Conservation (phyloP, 2,888 invertebrate species). For the Blera fallax region DNA sequence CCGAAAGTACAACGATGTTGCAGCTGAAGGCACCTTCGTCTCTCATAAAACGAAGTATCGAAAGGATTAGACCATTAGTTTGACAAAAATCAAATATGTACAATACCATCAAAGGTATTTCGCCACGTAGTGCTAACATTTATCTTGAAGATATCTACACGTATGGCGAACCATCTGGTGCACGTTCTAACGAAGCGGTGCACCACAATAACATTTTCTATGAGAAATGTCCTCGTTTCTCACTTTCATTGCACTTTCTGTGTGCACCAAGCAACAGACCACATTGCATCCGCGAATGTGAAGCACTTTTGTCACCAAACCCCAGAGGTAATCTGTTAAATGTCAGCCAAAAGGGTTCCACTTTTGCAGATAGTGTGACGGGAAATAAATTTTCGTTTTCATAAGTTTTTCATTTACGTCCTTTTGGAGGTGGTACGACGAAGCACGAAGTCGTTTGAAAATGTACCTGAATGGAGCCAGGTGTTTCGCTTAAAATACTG, state of each 20-base stretch:
- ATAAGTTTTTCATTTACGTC: conserved; percentile 1
- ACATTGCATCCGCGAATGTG: conserved; percentile 3
- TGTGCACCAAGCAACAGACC: background rate
- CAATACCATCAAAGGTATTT: background rate
- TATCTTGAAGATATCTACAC: background rate
- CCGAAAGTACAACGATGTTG: too few relatives aligned
- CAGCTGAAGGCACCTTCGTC: too few relatives aligned
- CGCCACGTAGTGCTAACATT: background rate
- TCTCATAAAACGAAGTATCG: background rate
- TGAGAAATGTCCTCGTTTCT: conserved; percentile 39
- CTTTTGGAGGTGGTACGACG: too few relatives aligned
- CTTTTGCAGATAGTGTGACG: conserved; percentile 16
- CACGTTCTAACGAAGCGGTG: background rate
- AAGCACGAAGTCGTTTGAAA: too few relatives aligned
- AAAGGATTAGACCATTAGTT: background rate
- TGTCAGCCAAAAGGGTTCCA: conserved; percentile 43
- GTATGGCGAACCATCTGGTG: background rate
- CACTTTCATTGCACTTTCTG: background rate
- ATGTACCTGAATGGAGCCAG: too few relatives aligned
- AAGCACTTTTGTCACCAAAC: conserved; percentile 23
- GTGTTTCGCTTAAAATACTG: too few relatives aligned
- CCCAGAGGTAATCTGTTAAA: conserved; percentile 52
- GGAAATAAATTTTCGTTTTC: conserved; percentile 27
- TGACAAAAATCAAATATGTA: background rate
- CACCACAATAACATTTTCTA: background rate